These are phyloP conservation scores for Euschistus heros DNA, from an alignment of 1,140 invertebrate genomes.

Conservation along the genomic window DNA sequence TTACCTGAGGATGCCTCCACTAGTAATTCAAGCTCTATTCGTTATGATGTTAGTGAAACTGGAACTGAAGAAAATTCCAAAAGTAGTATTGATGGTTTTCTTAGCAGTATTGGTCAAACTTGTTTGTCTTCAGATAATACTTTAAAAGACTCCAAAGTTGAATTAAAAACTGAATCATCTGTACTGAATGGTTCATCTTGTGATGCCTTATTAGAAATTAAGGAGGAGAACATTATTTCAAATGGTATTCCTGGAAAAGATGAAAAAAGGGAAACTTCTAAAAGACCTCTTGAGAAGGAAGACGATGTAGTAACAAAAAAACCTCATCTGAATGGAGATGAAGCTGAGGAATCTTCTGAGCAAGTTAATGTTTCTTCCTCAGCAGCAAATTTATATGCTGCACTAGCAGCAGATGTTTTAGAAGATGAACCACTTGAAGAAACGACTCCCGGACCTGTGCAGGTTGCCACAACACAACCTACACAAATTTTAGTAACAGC, in stretches of 20 bases:
- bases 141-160: slow-evolving; percentile 26
- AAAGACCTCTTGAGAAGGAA: slow-evolving; percentile 33
- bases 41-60: slow-evolving; percentile 14
- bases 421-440: slow-evolving; percentile 49
- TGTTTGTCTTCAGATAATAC: slow-evolving; percentile 42
- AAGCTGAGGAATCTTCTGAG: slow-evolving; percentile 25
- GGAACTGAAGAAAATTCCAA: slow-evolving; percentile 42
- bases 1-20: background rate
- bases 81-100: slow-evolving; percentile 50
- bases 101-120: slow-evolving; percentile 46
- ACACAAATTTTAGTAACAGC: slow-evolving; percentile 30
- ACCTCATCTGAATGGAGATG: slow-evolving; percentile 29
- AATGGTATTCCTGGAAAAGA: slow-evolving; percentile 21
- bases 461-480: slow-evolving; percentile 10
- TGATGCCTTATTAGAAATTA: background rate
- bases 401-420: slow-evolving; percentile 55
- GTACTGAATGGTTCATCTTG: slow-evolving; percentile 46
- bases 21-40: slow-evolving; percentile 5
- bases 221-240: slow-evolving; percentile 17
- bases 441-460: background rate
- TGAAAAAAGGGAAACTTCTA: slow-evolving; percentile 7
- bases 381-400: slow-evolving; percentile 58
- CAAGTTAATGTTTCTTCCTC: slow-evolving; percentile 47
- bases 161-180: slow-evolving; percentile 42
- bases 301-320: slow-evolving; percentile 23